These are phyloP conservation scores for Heliothis subflexa DNA, from an alignment of 1,140 invertebrate species.

Conservation along the genomic window DNA sequence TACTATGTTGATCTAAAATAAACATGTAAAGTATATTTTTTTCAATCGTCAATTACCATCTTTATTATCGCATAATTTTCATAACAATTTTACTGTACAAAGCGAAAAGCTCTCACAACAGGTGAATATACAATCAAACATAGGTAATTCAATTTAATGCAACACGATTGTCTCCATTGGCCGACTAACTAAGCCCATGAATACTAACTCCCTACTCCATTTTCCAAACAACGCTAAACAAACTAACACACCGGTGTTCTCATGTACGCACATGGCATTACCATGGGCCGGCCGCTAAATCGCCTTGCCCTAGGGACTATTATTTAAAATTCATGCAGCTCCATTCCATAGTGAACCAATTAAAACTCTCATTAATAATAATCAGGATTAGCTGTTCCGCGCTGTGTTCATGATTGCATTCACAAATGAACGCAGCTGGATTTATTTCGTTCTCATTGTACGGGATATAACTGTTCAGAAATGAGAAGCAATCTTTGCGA, in stretches of 20 bases:
- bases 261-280: constrained; percentile 3
- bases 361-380: constrained; percentile 61
- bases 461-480: constrained; percentile 8
- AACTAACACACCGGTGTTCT: constrained; percentile 32
- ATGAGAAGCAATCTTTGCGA: constrained; percentile 6
- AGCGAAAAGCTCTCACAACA: not conserved
- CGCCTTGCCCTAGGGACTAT: constrained; percentile 48
- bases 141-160: constrained; percentile 9
- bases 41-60: no score
- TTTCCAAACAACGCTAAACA: constrained; percentile 33
- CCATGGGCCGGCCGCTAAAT: constrained; percentile 30
- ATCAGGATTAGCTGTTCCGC: constrained; percentile 34
- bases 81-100: not conserved
- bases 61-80: not conserved
- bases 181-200: constrained; percentile 24
- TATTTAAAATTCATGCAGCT: constrained; percentile 60
- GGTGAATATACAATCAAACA: not conserved
- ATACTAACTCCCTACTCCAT: constrained; percentile 30
- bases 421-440: constrained; percentile 38
- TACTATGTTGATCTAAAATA: no score
- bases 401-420: constrained; percentile 36
- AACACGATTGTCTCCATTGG: constrained; percentile 4
- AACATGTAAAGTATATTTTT: no score
- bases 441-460: constrained; percentile 40
- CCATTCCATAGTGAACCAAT: constrained; percentile 52